These are phyloP conservation scores for Empis stercorea DNA, from an alignment of 2,888 invertebrate species.

Conservation along the genomic window DNA sequence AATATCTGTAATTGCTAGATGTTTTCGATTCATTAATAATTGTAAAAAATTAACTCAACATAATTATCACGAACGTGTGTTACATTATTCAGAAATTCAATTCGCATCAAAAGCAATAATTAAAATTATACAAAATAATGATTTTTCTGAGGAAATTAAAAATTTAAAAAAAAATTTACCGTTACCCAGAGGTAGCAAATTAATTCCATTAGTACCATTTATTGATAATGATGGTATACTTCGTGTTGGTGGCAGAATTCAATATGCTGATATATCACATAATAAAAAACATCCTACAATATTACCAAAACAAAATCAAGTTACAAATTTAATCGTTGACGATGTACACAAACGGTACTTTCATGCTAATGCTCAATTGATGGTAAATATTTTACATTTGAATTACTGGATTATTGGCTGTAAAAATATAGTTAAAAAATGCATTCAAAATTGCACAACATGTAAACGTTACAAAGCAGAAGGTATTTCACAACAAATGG, in stretches of 20 bases:
- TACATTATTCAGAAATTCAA: neutral
- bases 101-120: neutral
- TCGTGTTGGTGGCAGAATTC: constrained; percentile 3
- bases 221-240: neutral
- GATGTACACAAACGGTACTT: neutral
- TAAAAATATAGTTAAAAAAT: neutral
- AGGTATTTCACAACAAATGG: constrained; percentile 13
- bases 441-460: constrained; percentile 7
- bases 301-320: neutral
- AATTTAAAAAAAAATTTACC: neutral
- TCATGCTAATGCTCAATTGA: neutral
- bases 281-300: constrained; percentile 2
- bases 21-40: neutral
- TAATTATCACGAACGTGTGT: too few relatives aligned
- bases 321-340: neutral
- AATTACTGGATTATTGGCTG: constrained; percentile 5
- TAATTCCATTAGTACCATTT: neutral
- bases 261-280: constrained; percentile 1
- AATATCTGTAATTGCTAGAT: constrained; percentile 2
- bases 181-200: neutral
- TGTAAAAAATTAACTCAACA: neutral
- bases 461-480: constrained; percentile 6
- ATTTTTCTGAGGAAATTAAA: neutral
- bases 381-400: neutral
- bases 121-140: neutral